Conservation (phyloP, 2,113 vertebrate species). For the Catharus minimus region DNA sequence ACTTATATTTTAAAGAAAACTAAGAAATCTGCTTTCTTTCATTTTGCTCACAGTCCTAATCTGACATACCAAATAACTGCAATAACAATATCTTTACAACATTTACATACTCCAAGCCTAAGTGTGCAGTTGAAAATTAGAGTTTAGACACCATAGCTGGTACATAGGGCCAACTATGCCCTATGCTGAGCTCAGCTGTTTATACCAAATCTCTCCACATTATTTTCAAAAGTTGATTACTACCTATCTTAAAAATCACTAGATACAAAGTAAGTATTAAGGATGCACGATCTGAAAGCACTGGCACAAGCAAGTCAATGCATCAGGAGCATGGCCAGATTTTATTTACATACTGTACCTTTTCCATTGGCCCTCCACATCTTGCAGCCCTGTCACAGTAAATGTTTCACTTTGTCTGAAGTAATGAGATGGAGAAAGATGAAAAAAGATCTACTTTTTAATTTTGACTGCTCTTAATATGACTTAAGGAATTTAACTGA, state of each 20-base stretch:
- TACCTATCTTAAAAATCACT: background rate
- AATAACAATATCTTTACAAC: background rate
- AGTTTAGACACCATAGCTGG: background rate
- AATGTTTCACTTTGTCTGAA: slow-evolving; percentile 4
- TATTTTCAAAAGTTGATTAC: background rate
- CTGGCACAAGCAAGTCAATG: background rate
- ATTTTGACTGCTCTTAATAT: background rate
- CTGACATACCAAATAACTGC: background rate
- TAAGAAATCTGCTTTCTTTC: background rate
- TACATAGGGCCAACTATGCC: background rate
- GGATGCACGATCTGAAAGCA: background rate
- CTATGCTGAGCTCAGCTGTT: background rate
- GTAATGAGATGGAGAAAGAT: background rate
- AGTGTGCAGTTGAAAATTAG: background rate
- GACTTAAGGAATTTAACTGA: background rate
- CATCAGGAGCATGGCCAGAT: background rate
- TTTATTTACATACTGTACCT: background rate
- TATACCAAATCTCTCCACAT: background rate
- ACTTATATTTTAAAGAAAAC: background rate
- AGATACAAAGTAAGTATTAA: background rate
- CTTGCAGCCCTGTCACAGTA: background rate
- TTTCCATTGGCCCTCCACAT: background rate
- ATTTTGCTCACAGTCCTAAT: background rate
- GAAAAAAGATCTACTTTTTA: background rate
- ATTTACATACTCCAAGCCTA: background rate